Evolutionary conservation across 2,113 vertebrate species (phyloP).

Genomic region (Salminus brasiliensis): DNA sequence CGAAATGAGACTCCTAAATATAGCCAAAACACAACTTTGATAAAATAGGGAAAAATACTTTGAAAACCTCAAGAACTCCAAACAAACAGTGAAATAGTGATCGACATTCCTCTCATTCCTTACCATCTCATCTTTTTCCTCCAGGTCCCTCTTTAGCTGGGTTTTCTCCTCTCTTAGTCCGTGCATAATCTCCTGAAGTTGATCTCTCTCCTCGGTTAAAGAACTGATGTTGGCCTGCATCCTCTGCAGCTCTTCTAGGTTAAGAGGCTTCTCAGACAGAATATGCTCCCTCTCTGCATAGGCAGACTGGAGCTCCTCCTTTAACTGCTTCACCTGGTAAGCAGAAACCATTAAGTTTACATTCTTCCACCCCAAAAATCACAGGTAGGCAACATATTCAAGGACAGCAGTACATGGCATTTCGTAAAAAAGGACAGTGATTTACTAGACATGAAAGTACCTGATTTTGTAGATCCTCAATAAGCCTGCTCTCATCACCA

Average conservation of each 20-base stretch:
- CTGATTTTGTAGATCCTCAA: conserved; percentile 36
- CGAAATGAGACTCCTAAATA: not conserved
- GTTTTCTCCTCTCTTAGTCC: conserved; percentile 34
- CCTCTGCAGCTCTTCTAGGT: conserved; percentile 30
- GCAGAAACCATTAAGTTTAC: not conserved
- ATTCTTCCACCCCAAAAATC: not conserved
- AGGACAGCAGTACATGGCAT: no score
- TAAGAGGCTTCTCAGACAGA: conserved; percentile 25
- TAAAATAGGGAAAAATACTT: no score
- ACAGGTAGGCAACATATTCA: not conserved
- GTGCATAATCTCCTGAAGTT: conserved; percentile 45
- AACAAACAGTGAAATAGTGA: no score
- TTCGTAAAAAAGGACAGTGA: no score
- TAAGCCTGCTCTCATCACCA: not conserved
- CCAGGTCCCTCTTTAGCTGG: conserved; percentile 39
- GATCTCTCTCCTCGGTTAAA: conserved; percentile 60
- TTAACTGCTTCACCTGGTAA: conserved; percentile 42
- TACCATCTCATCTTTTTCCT: conserved; percentile 47
- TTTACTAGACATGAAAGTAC: conserved; percentile 5
- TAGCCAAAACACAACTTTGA: no score
- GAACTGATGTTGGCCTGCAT: conserved; percentile 40
- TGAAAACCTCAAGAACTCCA: no score
- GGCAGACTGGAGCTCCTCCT: conserved; percentile 51
- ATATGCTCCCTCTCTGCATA: conserved; percentile 46
- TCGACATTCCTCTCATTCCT: not conserved